phyloP scores from a whole-genome alignment of 2,888 invertebrate genomes.

The Papilio demoleus region DNA sequence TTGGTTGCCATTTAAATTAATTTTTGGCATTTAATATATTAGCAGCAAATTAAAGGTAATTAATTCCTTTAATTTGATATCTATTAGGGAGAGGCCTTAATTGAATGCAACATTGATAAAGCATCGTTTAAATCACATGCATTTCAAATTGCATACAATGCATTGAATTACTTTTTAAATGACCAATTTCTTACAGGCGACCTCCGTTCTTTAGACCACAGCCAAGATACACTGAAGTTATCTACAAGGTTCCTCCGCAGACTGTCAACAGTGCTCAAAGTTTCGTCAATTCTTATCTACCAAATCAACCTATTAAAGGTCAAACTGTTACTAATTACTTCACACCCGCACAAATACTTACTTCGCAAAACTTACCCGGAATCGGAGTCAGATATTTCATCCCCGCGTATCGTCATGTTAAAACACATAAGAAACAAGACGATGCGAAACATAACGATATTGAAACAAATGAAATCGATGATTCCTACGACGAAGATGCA shows the following conservation, averaged over 20 bases:
- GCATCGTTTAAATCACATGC: not conserved
- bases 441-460: conserved; percentile 69
- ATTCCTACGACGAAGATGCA: conserved; percentile 53
- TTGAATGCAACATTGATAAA: not conserved
- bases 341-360: conserved; percentile 63
- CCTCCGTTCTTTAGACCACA: conserved; percentile 73
- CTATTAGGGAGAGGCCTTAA: not conserved
- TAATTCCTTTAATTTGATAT: not conserved
- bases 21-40: too few species aligned
- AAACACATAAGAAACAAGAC: conserved; percentile 59
- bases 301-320: conserved; percentile 56
- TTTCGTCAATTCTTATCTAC: conserved; percentile 73
- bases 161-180: conserved; percentile 21
- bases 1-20: too few species aligned
- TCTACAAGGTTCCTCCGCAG: conserved; percentile 57
- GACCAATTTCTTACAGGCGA: conserved; percentile 60
- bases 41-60: not conserved
- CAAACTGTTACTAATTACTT: conserved; percentile 58
- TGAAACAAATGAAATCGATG: conserved; percentile 63
- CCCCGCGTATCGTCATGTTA: conserved; percentile 59
- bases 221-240: conserved; percentile 71
- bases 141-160: conserved; percentile 4
- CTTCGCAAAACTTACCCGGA: conserved; percentile 72
- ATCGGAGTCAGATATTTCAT: conserved; percentile 73
- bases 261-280: conserved; percentile 69